A percentile compares a stretch with the other conserved stretches of the same genome.
phyloP scores from a whole-genome alignment of 2,888 invertebrate genomes.

The Leptopilina syphax region DNA sequence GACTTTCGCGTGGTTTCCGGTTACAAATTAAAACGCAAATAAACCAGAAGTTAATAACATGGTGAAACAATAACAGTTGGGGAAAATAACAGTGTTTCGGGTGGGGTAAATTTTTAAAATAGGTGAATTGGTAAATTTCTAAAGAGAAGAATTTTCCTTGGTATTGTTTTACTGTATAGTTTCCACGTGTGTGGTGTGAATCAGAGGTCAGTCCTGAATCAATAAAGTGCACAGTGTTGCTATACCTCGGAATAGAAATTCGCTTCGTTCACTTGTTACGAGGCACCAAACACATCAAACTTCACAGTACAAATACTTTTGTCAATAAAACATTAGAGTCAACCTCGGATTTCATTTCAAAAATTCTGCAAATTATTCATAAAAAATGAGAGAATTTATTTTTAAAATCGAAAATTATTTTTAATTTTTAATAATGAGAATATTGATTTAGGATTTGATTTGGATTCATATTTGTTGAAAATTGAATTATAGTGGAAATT shows the following conservation, averaged over 20 bases:
- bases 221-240: constrained; percentile 63
- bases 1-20: too few relatives aligned
- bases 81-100: too few relatives aligned
- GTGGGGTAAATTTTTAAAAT: neutral
- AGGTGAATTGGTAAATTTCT: neutral
- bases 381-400: too few relatives aligned
- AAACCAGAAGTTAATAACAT: too few relatives aligned
- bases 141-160: constrained; percentile 16
- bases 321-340: constrained; percentile 6
- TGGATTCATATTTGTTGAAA: too few relatives aligned
- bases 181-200: constrained; percentile 53
- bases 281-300: constrained; percentile 16
- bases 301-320: constrained; percentile 9
- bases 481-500: too few relatives aligned
- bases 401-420: too few relatives aligned
- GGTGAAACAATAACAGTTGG: too few relatives aligned
- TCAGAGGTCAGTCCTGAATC: constrained; percentile 66
- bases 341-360: neutral
- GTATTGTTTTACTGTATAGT: neutral
- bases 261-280: constrained; percentile 41
- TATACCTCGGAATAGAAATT: constrained; percentile 52
- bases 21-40: too few relatives aligned
- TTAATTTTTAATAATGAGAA: too few relatives aligned
- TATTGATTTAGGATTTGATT: too few relatives aligned
- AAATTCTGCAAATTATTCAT: neutral